phyloP scores from a whole-genome alignment of 1,140 invertebrate genomes.

The Colletes latitarsis region DNA sequence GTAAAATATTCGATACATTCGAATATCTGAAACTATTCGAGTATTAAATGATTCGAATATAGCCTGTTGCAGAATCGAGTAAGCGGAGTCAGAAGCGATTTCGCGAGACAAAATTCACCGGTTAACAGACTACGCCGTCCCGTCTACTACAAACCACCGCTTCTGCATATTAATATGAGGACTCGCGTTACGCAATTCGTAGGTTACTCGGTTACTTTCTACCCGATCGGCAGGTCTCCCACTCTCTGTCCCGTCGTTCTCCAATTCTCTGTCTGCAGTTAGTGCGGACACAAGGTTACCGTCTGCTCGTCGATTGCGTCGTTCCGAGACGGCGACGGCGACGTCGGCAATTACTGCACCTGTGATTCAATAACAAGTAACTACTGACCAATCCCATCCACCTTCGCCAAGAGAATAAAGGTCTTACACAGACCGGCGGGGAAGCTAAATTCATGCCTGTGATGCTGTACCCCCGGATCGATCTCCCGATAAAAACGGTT shows the following conservation, averaged over 20 bases:
- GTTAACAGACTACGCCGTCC: not conserved
- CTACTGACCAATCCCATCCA: slow-evolving; percentile 14
- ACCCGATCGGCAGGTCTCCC: slow-evolving; percentile 34
- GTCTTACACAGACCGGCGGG: not conserved
- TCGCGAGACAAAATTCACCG: not conserved
- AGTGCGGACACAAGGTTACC: slow-evolving; percentile 39
- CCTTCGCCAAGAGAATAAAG: not conserved
- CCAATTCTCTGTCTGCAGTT: not conserved
- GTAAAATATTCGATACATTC: no score
- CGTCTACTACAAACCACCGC: slow-evolving; percentile 2
- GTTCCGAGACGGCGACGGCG: not conserved
- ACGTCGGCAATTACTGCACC: slow-evolving; percentile 20
- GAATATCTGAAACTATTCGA: no score
- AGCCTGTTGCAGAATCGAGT: not conserved
- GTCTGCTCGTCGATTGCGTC: slow-evolving; percentile 2
- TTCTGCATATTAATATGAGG: slow-evolving; percentile 36
- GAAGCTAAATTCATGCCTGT: slow-evolving; percentile 7
- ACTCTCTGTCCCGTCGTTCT: not conserved
- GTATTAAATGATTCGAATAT: no score
- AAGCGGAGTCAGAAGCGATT: not conserved
- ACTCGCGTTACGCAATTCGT: slow-evolving; percentile 54
- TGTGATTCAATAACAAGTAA: slow-evolving; percentile 15
- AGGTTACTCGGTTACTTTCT: slow-evolving; percentile 66
- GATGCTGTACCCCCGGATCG: slow-evolving; percentile 2
- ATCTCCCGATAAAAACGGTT: slow-evolving; percentile 29